Base-by-base conservation (phyloP, 2,888 invertebrate genomes). In the Tipula helvola region DNA sequence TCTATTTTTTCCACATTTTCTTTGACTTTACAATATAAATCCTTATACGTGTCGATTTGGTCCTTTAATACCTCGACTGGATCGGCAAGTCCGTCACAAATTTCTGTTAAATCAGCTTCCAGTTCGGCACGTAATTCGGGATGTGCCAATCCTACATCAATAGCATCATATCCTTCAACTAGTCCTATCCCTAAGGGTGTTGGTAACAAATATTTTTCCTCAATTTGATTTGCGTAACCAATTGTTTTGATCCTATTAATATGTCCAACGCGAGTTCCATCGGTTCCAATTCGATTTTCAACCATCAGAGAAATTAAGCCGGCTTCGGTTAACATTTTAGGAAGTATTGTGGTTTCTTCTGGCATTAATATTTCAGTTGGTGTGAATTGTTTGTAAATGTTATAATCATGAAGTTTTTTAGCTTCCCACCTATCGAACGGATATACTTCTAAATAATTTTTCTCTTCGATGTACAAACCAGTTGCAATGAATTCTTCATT, bases 181-280 rank as follows among this genome's bases (percentile, higher is more conserved):
- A 99, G 92, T 0, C 98, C 98, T 95, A 99, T 98, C 2, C 99
- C 99, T 12, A 99, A 93, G 87, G 96, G 94, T 0, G 98, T 98
- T 0, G 99, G 99, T 28, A 98, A 95, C 90, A 99, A 96, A 89
- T 95, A 93, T 0, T 91, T 91, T 8, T 90, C 89, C 47, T 92
- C 91, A 2, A 90, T 88, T 86, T 91, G 91, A 1, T 91, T 92
- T 87, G 92, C 91, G 95, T 88, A 97, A 91, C 92, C 94, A n/a
- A 99, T 94, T 87, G 93, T 94, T 91, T 99, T 99, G 88, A 99
- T 98, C 0, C 96, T 99, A 90, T 99, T 99, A 89, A 99, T 99
- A 90, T 99, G 99, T 84, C 99, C 99, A 0, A 99, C 99, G 92
- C 99, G 99, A 0, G 99, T 99, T 0, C 99, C 99, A 92, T 99